Evolutionary conservation across 92 coral and sea anemone species (phyloP), one percentile per base, ranked within the genome.

Genomic region (Porites evermanni): DNA sequence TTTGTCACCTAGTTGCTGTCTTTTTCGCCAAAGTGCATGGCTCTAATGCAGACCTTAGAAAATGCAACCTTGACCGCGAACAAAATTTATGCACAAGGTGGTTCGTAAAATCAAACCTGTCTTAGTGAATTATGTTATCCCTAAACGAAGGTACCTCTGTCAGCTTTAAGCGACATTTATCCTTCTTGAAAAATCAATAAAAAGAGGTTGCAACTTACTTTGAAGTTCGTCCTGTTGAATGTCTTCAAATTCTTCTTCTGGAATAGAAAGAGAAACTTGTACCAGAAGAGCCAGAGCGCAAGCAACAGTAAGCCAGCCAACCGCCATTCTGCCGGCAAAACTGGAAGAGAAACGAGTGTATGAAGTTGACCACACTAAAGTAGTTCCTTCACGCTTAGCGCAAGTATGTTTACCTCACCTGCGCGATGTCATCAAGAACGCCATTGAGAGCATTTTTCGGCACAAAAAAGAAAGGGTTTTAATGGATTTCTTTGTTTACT

Each of bases 221-320:
- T 24, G 54, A 4, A 73, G 63, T 50, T 61, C 82, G 9, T 53
- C 88, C 56, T 23, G 47, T 19, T 12, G 67, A 29, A 85, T 63
- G n/a, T 77, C 83, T 21, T 85, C 88, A 18, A 70, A 32, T 67
- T 19, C 77, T 20, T 76, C 88, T 2, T 67, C 75, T 19, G 88
- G 47, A 20, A 67, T 53, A 56, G 88, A 66, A 29, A 77, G 61
- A 64, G 87, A 63, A 16, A 24, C 20, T 50, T 83, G 74, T 21
- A 67, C 80, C 13, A 83, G 44, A 53, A 66, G 56, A 58, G 78
- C 77, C 67, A 69, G 77, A 3, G 77, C 83, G 38, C 77, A 67
- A 77, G 67, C 16, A 63, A 78, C 50, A 56, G 77, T 20, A 60
- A 85, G 70, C 83, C 83, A 85, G 83, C 82, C 72, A 85, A 78